Conservation (phyloP, 2,113 vertebrate species). For the Centropristis striata region DNA sequence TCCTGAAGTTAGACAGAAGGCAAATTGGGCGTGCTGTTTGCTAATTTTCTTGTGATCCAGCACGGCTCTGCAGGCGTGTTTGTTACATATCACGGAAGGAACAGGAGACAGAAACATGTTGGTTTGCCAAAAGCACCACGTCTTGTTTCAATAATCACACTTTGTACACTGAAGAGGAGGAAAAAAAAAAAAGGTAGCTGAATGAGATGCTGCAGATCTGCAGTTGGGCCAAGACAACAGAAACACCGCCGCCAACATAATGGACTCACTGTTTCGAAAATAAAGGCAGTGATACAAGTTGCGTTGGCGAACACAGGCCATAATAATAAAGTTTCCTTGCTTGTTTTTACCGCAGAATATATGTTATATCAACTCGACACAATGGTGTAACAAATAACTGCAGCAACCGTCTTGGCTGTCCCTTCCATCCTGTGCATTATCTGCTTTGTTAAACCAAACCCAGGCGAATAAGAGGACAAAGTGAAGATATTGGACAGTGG, state of each 20-base stretch:
- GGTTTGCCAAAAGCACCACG: conserved; percentile 53
- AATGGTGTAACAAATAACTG: neutral
- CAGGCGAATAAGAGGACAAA: conserved; percentile 19
- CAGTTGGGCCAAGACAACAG: conserved; percentile 40
- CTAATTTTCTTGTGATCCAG: conserved; percentile 47
- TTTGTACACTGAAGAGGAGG: conserved; percentile 48
- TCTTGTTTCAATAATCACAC: conserved; percentile 69
- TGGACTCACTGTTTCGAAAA: conserved; percentile 19
- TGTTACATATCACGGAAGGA: conserved; percentile 58
- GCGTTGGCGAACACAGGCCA: neutral
- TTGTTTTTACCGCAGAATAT: neutral
- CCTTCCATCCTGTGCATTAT: neutral
- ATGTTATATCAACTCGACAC: neutral
- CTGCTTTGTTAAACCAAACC: conserved; percentile 5
- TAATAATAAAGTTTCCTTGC: neutral
- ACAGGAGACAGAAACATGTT: conserved; percentile 32
- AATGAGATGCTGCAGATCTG: conserved; percentile 47
- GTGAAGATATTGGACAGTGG: conserved; percentile 15
- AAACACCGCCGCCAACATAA: conserved; percentile 37
- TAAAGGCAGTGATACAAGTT: conserved; percentile 7
- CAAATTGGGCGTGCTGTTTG: conserved; percentile 34
- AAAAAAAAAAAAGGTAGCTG: conserved; percentile 56
- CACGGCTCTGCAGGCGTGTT: conserved; percentile 10
- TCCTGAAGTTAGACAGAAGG: conserved; percentile 44
- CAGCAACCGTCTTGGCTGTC: neutral